Evolutionary conservation across 2,888 invertebrate genomes (phyloP).

Genomic region (Congeria kusceri): DNA sequence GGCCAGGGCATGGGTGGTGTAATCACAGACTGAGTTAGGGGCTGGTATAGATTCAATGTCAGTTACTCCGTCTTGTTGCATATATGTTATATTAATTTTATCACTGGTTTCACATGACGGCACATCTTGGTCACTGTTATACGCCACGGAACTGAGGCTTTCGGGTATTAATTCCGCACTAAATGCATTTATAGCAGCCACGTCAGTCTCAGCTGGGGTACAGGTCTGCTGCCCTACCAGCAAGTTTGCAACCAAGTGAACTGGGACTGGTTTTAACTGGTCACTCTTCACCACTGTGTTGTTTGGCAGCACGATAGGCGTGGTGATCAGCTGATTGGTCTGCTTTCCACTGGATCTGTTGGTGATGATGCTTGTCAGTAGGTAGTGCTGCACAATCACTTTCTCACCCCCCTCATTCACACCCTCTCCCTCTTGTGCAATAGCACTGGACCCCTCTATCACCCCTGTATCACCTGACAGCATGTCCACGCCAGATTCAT

Average conservation of each 20-base stretch:
- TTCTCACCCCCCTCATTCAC: slow-evolving; percentile 44
- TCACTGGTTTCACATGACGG: neutral
- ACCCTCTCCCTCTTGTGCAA: slow-evolving; percentile 8
- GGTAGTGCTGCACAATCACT: slow-evolving; percentile 68
- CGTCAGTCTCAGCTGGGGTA: neutral
- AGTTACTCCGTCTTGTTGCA: neutral
- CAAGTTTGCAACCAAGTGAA: slow-evolving; percentile 24
- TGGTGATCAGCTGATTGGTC: slow-evolving; percentile 61
- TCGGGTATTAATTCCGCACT: neutral
- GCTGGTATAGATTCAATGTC: neutral
- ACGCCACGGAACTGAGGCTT: neutral
- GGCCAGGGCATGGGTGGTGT: slow-evolving; percentile 9
- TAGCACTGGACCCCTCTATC: neutral
- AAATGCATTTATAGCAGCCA: neutral
- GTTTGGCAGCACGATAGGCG: slow-evolving; percentile 51
- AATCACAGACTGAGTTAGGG: slow-evolving; percentile 10
- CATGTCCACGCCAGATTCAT: neutral
- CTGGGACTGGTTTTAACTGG: slow-evolving; percentile 14
- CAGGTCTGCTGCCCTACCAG: neutral
- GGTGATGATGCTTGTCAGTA: slow-evolving; percentile 69
- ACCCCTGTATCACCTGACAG: neutral
- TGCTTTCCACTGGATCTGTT: slow-evolving; percentile 66
- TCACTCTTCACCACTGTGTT: slow-evolving; percentile 2
- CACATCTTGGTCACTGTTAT: neutral
- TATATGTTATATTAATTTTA: slow-evolving; percentile 27